These are phyloP conservation scores for Squalus acanthias DNA, from an alignment of 2,797 vertebrate species.

Conservation along the genomic window DNA sequence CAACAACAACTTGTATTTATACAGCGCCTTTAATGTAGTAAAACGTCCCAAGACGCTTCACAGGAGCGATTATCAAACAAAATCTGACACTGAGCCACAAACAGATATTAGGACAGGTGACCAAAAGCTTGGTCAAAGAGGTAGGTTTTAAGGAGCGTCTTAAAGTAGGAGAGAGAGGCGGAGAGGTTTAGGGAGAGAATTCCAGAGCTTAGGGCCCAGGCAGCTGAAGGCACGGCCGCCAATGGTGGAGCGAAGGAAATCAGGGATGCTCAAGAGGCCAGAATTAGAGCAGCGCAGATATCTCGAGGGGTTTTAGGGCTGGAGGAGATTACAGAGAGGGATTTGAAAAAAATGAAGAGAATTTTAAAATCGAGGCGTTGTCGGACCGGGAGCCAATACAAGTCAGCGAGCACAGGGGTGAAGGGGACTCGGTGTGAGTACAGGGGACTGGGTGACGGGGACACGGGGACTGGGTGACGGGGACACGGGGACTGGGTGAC, in stretches of 20 bases:
- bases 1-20: constrained; percentile 40
- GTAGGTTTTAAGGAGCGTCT: background rate
- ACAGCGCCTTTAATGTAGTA: background rate
- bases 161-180: background rate
- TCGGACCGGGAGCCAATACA: too few relatives aligned
- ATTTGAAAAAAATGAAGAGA: background rate
- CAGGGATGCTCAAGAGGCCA: background rate
- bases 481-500: too few relatives aligned
- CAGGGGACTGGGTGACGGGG: too few relatives aligned
- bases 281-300: background rate
- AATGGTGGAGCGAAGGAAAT: background rate
- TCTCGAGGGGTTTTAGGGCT: background rate
- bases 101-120: background rate
- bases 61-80: background rate
- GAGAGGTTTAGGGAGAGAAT: background rate
- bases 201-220: background rate
- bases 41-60: background rate
- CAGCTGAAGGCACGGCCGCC: background rate
- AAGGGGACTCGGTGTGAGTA: too few relatives aligned
- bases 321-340: background rate
- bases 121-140: background rate
- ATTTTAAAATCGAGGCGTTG: too few relatives aligned
- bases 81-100: background rate
- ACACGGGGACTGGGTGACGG: too few relatives aligned
- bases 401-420: too few relatives aligned